These are phyloP conservation scores for Prosapia bicincta DNA, from an alignment of 2,888 invertebrate genomes.

Conservation along the genomic window DNA sequence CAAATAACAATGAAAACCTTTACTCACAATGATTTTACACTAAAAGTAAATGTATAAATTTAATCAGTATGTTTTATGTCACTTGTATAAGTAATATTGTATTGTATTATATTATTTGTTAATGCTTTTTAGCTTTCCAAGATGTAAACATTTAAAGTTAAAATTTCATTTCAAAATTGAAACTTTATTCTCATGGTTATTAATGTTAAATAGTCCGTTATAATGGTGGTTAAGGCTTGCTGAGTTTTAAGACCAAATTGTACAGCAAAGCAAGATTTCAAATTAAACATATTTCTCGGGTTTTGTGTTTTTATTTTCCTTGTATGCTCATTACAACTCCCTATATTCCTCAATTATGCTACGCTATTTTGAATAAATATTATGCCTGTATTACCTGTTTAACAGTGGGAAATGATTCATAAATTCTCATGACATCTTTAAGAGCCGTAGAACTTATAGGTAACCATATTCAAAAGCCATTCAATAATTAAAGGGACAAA, in stretches of 20 bases:
- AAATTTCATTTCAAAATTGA: background rate
- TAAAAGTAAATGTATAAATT: background rate
- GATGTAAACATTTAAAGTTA: background rate
- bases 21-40: constrained; percentile 11
- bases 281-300: constrained; percentile 23
- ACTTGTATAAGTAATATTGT: background rate
- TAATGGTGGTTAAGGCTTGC: constrained; percentile 25
- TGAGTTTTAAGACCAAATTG: constrained; percentile 23
- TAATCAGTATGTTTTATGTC: background rate
- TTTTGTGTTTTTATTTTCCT: background rate
- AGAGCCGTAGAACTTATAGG: too few relatives aligned
- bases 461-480: too few relatives aligned
- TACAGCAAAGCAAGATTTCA: constrained; percentile 22
- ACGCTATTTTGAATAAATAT: too few relatives aligned
- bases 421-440: too few relatives aligned
- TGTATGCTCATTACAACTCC: too few relatives aligned
- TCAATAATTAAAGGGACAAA: too few relatives aligned
- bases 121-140: background rate
- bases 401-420: too few relatives aligned
- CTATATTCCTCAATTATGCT: too few relatives aligned
- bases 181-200: constrained; percentile 1
- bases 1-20: constrained; percentile 12
- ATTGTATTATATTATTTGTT: constrained; percentile 2
- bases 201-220: constrained; percentile 17
- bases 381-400: too few relatives aligned